Percentiles rank a stretch among this genome's conserved stretches.
Evolutionary conservation across 2,888 invertebrate species (phyloP).

Genomic region (Tetheella fluctuosa): DNA sequence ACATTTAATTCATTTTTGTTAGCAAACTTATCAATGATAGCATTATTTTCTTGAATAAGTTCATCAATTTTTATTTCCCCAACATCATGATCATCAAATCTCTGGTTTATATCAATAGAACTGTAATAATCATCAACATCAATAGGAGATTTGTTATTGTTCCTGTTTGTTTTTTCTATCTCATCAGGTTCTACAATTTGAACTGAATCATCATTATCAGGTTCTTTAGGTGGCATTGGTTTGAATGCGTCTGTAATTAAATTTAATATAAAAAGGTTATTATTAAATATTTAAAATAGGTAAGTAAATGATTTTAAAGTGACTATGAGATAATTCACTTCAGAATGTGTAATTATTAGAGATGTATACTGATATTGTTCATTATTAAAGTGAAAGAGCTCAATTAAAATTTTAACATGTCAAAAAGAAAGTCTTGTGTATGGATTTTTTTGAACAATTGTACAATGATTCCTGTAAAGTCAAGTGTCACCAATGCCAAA

Average conservation of each 20-base stretch:
- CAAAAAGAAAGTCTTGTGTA: too few relatives aligned
- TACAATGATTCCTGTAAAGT: too few relatives aligned
- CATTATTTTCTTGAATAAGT: slow-evolving; percentile 47
- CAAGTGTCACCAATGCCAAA: too few relatives aligned
- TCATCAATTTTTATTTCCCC: slow-evolving; percentile 53
- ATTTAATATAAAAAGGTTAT: slow-evolving; percentile 3
- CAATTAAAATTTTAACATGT: too few relatives aligned
- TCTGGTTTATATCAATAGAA: slow-evolving; percentile 19
- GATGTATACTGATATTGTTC: too few relatives aligned
- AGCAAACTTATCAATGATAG: slow-evolving; percentile 36
- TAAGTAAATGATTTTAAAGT: too few relatives aligned
- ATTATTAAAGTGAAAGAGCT: too few relatives aligned
- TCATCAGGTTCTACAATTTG: slow-evolving; percentile 4
- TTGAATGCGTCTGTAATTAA: slow-evolving; percentile 4
- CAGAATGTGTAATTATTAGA: too few relatives aligned
- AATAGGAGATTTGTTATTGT: slow-evolving; percentile 20
- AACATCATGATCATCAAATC: slow-evolving; percentile 18
- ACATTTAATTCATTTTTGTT: slow-evolving; percentile 20
- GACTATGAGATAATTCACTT: too few relatives aligned
- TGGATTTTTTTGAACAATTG: too few relatives aligned
- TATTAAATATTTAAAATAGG: neutral
- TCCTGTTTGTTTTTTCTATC: neutral
- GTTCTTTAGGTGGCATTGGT: slow-evolving; percentile 35
- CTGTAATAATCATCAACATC: slow-evolving; percentile 29
- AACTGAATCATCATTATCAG: slow-evolving; percentile 18